Percentiles rank a stretch among this genome's conserved stretches.
These are phyloP conservation scores for Alosa sapidissima DNA, from an alignment of 2,797 vertebrate species.

Conservation along the genomic window DNA sequence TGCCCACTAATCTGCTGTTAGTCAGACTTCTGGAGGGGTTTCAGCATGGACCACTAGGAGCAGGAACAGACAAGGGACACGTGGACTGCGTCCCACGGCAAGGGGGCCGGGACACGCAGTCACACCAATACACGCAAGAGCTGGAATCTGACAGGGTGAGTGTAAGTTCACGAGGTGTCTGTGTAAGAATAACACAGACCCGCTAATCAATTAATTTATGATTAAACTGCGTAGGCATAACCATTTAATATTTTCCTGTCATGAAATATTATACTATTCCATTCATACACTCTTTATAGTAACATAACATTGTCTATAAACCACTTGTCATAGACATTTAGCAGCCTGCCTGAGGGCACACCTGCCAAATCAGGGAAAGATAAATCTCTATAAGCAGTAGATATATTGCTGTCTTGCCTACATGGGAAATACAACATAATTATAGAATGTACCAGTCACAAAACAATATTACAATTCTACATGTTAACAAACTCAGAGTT, in stretches of 20 bases:
- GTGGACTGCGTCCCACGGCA: slow-evolving; percentile 54
- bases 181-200: not conserved
- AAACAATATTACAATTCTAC: not conserved
- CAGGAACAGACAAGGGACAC: slow-evolving; percentile 58
- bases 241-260: not conserved
- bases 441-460: not conserved
- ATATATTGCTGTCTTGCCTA: not conserved
- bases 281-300: not conserved
- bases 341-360: not conserved
- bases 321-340: too few relatives aligned
- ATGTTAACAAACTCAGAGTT: not conserved
- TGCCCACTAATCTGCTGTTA: slow-evolving; percentile 85
- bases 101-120: slow-evolving; percentile 65
- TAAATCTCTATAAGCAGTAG: too few relatives aligned
- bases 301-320: too few relatives aligned
- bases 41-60: slow-evolving; percentile 50
- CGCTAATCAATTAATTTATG: not conserved
- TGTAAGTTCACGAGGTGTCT: not conserved
- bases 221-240: not conserved
- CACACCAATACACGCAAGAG: slow-evolving; percentile 66
- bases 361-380: not conserved
- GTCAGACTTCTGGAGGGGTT: slow-evolving; percentile 83
- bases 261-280: not conserved
- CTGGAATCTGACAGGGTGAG: slow-evolving; percentile 82
- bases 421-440: not conserved